phyloP scores from a whole-genome alignment of 2,113 vertebrate species.

The Dermatemys mawii region DNA sequence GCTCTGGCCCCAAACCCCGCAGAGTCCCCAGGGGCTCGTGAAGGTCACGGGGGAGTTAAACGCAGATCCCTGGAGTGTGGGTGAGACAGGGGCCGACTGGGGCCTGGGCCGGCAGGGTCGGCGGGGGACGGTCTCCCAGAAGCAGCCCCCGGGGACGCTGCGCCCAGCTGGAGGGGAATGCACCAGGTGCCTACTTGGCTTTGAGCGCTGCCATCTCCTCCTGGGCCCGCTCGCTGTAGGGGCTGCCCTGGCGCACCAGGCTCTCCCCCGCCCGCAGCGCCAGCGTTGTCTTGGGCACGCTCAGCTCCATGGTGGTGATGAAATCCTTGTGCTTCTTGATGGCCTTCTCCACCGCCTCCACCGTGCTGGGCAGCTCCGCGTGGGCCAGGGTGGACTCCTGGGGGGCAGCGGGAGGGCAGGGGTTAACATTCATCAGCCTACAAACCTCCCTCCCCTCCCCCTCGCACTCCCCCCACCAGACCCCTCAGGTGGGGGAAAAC shows the following conservation, averaged over 20 bases:
- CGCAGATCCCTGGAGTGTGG: too few relatives aligned
- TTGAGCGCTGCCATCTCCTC: conserved; percentile 82
- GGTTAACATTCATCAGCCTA: neutral
- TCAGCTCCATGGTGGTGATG: conserved; percentile 91
- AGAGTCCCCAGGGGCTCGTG: neutral
- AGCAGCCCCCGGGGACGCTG: neutral
- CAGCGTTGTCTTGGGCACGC: conserved; percentile 87
- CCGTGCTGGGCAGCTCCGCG: conserved; percentile 84
- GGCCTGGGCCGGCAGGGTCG: too few relatives aligned
- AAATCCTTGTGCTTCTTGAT: conserved; percentile 92
- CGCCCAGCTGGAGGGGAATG: too few relatives aligned
- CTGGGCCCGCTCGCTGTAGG: conserved; percentile 85
- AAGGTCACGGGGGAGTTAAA: neutral
- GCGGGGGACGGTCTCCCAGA: too few relatives aligned
- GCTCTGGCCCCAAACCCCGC: too few relatives aligned
- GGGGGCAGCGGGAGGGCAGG: rapidly evolving
- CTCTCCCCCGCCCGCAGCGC: conserved; percentile 89
- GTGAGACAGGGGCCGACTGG: too few relatives aligned
- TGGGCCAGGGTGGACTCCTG: conserved; percentile 86
- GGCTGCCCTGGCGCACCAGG: conserved; percentile 87
- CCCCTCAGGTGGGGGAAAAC: neutral
- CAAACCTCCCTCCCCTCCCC: neutral
- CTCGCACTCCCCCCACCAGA: rapidly evolving
- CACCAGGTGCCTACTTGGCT: too few relatives aligned
- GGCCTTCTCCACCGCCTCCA: conserved; percentile 84